Base-by-base conservation (phyloP, 1,140 invertebrate species). In the Calliphora vicina region DNA sequence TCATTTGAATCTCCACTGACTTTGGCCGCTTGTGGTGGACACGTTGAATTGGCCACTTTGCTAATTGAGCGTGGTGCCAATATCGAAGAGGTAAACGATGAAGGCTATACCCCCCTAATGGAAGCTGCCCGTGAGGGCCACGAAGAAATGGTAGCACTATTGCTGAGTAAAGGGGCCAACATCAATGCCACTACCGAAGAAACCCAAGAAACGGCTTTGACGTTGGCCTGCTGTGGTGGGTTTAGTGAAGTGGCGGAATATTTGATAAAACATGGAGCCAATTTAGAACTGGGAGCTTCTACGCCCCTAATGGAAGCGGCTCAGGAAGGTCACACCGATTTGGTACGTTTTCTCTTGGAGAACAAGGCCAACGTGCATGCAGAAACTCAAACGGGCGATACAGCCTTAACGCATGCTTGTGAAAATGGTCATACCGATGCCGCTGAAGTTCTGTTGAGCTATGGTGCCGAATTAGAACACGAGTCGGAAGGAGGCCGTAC, bases 21-120 rank as follows among this genome's bases (percentile, higher is more conserved):
- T 2, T 92, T 99, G 83, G 98, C 98, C 81, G 98, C 99, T 13
- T 99, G 99, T 92, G 98, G 99, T 83, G 99, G 99, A 27, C 99
- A 99, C 91, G 97, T 99, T 42, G 98, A 99, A 90, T 91, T 99
- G 83, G 99, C 98, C 0, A 96, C 97, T 92, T 92, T 99, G 81
- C 91, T 99, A 43, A 95, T 99, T 83, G 98, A 99, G 90, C 93
- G 98, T 82, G 98, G 98, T 83, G 99, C 99, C 23, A 99, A 99
- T 91, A 98, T 99, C 85, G 99, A 99, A 91, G 99, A 99, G 92
- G 98, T 97, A 29, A 99, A 99, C 91, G 98, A 99, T 91, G 99
- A 99, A 92, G 98, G 98, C n/a, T 99, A 99, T 91, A 99, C 98
- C 9, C 98, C 98, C n/a, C 92, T 99, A 57, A 99, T 98, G 97